Evolutionary conservation across 2,888 invertebrate genomes (phyloP).

Genomic region (Andrena chrysosceles): DNA sequence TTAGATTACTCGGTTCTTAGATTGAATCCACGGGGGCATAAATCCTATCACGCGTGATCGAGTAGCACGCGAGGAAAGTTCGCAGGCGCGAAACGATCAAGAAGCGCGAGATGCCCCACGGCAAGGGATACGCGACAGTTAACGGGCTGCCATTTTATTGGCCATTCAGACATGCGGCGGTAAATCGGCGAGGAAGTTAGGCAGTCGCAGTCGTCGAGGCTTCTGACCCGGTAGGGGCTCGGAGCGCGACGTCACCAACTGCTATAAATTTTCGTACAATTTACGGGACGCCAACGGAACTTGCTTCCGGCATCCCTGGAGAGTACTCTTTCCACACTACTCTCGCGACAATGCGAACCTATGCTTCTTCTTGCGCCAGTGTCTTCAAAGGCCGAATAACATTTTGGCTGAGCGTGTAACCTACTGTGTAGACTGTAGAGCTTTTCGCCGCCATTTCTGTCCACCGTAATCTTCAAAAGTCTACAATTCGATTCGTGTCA

Average conservation of each 20-base stretch:
- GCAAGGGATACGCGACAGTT: slow-evolving; percentile 1
- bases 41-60: background rate
- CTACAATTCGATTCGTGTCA: background rate
- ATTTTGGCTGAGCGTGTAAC: background rate
- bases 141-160: slow-evolving; percentile 55
- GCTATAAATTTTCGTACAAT: slow-evolving; percentile 73
- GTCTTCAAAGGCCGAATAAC: slow-evolving; percentile 12
- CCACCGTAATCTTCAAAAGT: background rate
- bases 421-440: background rate
- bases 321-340: slow-evolving; percentile 54
- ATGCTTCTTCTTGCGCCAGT: background rate
- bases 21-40: background rate
- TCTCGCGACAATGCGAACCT: slow-evolving; percentile 23
- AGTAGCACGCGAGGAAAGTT: background rate
- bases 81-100: background rate
- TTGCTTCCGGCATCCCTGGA: slow-evolving; percentile 42
- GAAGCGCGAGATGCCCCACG: background rate
- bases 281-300: slow-evolving; percentile 66
- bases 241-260: slow-evolving; percentile 60
- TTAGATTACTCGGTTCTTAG: background rate
- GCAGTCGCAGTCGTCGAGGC: slow-evolving; percentile 61
- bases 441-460: background rate
- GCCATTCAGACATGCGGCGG: slow-evolving; percentile 53
- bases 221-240: slow-evolving; percentile 51
- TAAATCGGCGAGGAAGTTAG: slow-evolving; percentile 69